Evolutionary conservation across 92 coral and sea anemone species (phyloP), one percentile per base, ranked within the genome.

Genomic region (Actinernus sp.): DNA sequence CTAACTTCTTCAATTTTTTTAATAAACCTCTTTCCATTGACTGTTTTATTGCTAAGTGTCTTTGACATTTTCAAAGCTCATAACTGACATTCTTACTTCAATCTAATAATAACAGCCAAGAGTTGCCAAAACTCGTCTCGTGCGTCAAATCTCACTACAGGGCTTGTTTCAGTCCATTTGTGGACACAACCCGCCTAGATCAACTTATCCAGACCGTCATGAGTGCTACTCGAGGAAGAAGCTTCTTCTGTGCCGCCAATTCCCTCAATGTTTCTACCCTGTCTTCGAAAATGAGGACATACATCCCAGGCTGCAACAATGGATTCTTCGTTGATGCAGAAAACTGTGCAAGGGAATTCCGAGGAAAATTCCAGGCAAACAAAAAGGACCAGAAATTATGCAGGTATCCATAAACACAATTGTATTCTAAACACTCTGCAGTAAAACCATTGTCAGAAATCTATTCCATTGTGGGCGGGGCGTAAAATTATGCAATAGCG

Each of bases 191-290:
- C 31, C 68, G 40, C 18, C 68, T 61, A 4, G 19, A 61, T 14
- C 25, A 61, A 3, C 68, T 61, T 23, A 24, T 2, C 1, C 6
- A 61, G 2, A 39, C 32, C 5, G 29, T 61, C 13, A 26, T 25
- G 2, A 25, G 24, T 6, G 45, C 46, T 11, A 18, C 68, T 10
- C 40, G 29, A 22, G 68, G 23, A 13, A 34, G 16, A 28, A 40
- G 68, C 17, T 22, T 61, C 51, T 61, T 61, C 68, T 61, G 68
- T 41, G 30, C 40, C 39, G 68, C 68, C 2, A 25, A 19, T 1
- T 31, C 26, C 25, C 10, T 49, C 28, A 26, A 26, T 16, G 31
- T 27, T 14, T 25, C 52, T 10, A 28, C 11, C 19, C 52, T 37
- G 8, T 23, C 68, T 6, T 27, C 52, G 4, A 26, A 22, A 14